phyloP scores from a whole-genome alignment of 2,797 vertebrate species.

The Neostethus bicornis region DNA sequence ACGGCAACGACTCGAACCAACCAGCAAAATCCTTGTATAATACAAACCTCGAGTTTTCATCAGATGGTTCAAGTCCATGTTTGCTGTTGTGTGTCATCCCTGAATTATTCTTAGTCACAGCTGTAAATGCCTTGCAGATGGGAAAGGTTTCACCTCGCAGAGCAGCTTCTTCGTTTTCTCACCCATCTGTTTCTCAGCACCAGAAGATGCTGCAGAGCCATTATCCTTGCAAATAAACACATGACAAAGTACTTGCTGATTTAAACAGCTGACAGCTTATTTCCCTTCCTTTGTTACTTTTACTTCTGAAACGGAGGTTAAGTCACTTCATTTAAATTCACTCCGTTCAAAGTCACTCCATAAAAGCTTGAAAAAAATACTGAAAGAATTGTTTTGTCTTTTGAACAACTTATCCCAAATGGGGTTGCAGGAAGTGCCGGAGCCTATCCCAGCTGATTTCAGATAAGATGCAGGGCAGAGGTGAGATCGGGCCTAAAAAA shows the following conservation, averaged over 20 bases:
- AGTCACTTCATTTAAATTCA: neutral
- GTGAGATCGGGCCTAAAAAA: no score
- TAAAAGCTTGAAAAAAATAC: neutral
- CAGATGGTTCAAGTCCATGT: neutral
- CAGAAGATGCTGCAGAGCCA: constrained; percentile 14
- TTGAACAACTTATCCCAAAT: no score
- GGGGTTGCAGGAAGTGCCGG: no score
- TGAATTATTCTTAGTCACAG: constrained; percentile 23
- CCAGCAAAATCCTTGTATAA: neutral
- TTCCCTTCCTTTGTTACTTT: neutral
- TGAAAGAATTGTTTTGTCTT: no score
- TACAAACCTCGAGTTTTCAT: neutral
- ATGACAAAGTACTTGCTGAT: constrained; percentile 5
- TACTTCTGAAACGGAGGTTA: neutral
- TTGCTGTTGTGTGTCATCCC: constrained; percentile 13
- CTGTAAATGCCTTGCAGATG: constrained; percentile 41
- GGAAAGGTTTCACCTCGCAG: constrained; percentile 35
- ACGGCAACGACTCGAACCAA: neutral
- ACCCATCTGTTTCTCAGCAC: constrained; percentile 43
- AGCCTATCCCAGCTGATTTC: no score
- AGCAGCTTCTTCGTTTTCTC: constrained; percentile 12
- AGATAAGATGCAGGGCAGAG: no score
- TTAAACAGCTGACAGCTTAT: neutral
- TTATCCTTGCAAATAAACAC: constrained; percentile 17
- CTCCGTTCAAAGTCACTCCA: no score